A percentile compares a stretch with the other conserved stretches of the same genome.
Conservation (phyloP, 2,888 invertebrate genomes). For the Aporophyla lueneburgensis region DNA sequence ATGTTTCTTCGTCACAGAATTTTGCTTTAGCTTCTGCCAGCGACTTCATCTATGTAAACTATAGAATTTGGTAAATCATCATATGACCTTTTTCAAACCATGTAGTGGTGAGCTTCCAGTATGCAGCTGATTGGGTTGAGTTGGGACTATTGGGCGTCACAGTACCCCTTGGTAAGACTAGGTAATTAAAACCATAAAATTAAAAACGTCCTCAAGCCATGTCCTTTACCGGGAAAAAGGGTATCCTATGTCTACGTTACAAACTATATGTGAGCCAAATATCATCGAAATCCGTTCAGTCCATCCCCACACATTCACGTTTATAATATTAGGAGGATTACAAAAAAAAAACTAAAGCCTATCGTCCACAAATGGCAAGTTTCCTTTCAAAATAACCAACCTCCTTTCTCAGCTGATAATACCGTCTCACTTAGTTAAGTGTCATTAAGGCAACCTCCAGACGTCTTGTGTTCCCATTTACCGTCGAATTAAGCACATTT, state of each 20-base stretch:
- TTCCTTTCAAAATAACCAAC: neutral
- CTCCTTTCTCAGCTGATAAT: neutral
- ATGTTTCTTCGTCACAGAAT: neutral
- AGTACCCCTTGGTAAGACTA: too few relatives aligned
- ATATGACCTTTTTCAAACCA: too few relatives aligned
- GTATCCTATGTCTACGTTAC: neutral
- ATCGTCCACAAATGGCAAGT: neutral
- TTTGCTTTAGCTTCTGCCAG: neutral
- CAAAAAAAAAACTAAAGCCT: neutral
- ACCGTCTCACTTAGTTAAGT: slow-evolving; percentile 28
- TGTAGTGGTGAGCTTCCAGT: too few relatives aligned
- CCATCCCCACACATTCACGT: neutral
- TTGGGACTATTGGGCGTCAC: too few relatives aligned
- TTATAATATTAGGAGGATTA: neutral
- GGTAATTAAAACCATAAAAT: too few relatives aligned
- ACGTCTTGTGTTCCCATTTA: slow-evolving; percentile 65
- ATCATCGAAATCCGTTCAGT: neutral
- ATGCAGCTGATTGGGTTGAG: too few relatives aligned
- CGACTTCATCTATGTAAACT: too few relatives aligned
- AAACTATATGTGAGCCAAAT: neutral
- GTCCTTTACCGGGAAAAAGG: neutral
- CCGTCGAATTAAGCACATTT: slow-evolving; percentile 65
- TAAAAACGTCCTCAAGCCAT: too few relatives aligned
- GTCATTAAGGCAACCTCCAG: slow-evolving; percentile 49
- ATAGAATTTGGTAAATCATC: too few relatives aligned